phyloP scores from a whole-genome alignment of 2,113 vertebrate species.

The Corythoichthys haematopterus region DNA sequence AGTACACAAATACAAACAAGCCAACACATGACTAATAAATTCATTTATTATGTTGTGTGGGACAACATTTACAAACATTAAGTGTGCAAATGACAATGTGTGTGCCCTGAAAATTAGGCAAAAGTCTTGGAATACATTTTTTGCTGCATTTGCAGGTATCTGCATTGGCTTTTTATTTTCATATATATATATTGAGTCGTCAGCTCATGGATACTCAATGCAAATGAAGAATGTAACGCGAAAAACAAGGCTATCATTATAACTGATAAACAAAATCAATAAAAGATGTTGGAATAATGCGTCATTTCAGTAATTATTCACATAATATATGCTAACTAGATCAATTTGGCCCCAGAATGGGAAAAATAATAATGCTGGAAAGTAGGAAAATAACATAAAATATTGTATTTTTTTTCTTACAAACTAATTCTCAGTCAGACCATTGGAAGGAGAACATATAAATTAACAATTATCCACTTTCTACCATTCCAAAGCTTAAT shows the following conservation, averaged over 20 bases:
- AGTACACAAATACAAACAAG: background rate
- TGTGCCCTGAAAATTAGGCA: slow-evolving; percentile 45
- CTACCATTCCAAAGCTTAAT: slow-evolving; percentile 41
- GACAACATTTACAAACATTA: slow-evolving; percentile 56
- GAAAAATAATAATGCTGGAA: slow-evolving; percentile 54
- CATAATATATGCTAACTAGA: slow-evolving; percentile 14
- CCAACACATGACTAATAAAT: slow-evolving; percentile 31
- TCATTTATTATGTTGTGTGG: slow-evolving; percentile 55
- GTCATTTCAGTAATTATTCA: slow-evolving; percentile 11
- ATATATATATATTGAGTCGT: background rate
- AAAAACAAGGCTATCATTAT: background rate
- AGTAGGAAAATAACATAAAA: slow-evolving; percentile 60
- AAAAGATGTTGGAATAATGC: background rate
- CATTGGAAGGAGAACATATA: slow-evolving; percentile 59
- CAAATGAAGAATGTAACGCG: slow-evolving; percentile 15
- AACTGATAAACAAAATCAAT: background rate
- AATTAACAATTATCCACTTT: slow-evolving; percentile 63
- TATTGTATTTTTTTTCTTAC: slow-evolving; percentile 62
- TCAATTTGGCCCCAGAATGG: slow-evolving; percentile 11
- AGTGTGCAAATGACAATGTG: slow-evolving; percentile 49
- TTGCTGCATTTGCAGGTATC: slow-evolving; percentile 20
- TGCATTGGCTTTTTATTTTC: slow-evolving; percentile 5
- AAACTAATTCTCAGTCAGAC: slow-evolving; percentile 66
- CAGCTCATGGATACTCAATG: background rate
- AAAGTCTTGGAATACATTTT: slow-evolving; percentile 8